Evolutionary conservation across 2,797 vertebrate genomes (phyloP).

Genomic region (Enteromius trimaculatus): DNA sequence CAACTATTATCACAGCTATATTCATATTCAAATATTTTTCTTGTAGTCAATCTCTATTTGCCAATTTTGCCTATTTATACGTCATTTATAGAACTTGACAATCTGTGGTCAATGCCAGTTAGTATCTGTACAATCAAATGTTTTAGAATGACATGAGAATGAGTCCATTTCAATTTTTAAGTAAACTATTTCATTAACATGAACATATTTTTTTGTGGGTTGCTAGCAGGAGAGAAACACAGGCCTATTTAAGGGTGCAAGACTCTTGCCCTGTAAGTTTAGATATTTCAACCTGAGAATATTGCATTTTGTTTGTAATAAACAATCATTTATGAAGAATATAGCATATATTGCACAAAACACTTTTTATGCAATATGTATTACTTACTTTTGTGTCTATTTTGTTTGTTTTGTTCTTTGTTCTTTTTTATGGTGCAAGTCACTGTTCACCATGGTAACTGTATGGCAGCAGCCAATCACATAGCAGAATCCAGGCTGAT

Average conservation of each 20-base stretch:
- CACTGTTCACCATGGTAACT: conserved; percentile 59
- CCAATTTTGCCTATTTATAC: not conserved
- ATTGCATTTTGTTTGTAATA: not conserved
- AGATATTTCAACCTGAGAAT: not conserved
- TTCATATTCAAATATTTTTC: not conserved
- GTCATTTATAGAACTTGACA: not conserved
- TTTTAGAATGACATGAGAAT: not conserved
- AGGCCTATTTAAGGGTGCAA: not conserved
- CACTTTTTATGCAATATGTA: not conserved
- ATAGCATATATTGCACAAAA: not conserved
- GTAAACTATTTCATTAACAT: not conserved
- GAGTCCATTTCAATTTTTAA: not conserved
- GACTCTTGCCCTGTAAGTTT: not conserved
- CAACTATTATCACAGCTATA: no score
- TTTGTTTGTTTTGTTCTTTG: conserved; percentile 59
- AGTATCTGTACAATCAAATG: not conserved
- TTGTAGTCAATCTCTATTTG: not conserved
- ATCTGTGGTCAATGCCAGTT: not conserved
- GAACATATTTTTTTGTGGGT: not conserved
- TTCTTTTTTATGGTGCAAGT: conserved; percentile 52
- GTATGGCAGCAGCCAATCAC: conserved; percentile 68
- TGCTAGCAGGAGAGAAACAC: not conserved
- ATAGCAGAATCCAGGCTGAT: conserved; percentile 48
- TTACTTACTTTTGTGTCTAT: conserved; percentile 43
- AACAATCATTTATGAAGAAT: not conserved